Conservation (phyloP, 2,797 vertebrate species). For the Garrulus glandarius region DNA sequence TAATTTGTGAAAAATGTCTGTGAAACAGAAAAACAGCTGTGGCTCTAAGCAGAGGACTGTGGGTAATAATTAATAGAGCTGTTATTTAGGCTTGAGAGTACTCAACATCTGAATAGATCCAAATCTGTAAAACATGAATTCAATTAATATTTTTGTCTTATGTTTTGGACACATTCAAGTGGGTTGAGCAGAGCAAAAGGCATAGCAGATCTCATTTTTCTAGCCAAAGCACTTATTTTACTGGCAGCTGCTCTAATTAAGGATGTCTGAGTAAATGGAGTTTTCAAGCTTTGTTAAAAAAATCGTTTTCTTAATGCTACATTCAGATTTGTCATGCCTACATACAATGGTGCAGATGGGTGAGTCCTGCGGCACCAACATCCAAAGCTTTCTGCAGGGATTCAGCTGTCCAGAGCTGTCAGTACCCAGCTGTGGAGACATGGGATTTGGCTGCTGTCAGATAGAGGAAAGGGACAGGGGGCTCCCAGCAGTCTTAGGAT, state of each 20-base stretch:
- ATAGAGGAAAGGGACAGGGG: neutral
- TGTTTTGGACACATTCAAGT: slow-evolving; percentile 24
- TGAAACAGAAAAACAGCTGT: neutral
- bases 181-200: slow-evolving; percentile 34
- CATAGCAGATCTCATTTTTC: slow-evolving; percentile 1
- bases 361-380: neutral
- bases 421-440: neutral
- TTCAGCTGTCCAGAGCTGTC: slow-evolving; percentile 44
- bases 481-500: neutral
- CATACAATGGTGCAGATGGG: slow-evolving; percentile 5
- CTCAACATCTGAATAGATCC: slow-evolving; percentile 14
- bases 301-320: slow-evolving; percentile 7
- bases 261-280: slow-evolving; percentile 4
- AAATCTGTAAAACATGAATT: slow-evolving; percentile 20
- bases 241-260: slow-evolving; percentile 54
- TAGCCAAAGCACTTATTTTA: slow-evolving; percentile 18
- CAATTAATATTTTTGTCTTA: slow-evolving; percentile 29
- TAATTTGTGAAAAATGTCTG: slow-evolving; percentile 21
- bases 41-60: neutral
- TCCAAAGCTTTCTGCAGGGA: neutral
- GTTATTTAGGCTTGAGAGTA: slow-evolving; percentile 27
- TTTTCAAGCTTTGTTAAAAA: slow-evolving; percentile 29
- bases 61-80: slow-evolving; percentile 47
- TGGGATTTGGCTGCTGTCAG: neutral
- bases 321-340: neutral